A percentile compares a stretch with the other conserved stretches of the same genome.
phyloP scores from a whole-genome alignment of 1,140 invertebrate species.

The Diprion similis region DNA sequence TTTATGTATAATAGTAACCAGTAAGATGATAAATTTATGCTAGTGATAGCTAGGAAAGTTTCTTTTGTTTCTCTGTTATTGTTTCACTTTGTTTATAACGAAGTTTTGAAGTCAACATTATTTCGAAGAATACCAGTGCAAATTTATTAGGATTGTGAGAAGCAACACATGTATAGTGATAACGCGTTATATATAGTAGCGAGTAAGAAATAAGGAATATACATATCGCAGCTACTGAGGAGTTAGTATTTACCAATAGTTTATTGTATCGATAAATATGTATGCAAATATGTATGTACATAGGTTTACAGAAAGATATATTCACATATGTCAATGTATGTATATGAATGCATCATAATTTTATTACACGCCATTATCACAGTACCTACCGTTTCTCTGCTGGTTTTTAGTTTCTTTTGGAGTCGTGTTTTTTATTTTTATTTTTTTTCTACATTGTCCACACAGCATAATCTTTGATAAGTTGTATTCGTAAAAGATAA shows the following conservation, averaged over 20 bases:
- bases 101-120: not conserved
- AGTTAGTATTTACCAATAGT: slow-evolving; percentile 16
- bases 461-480: too few relatives aligned
- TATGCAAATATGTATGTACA: too few relatives aligned
- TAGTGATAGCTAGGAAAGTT: slow-evolving; percentile 44
- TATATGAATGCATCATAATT: too few relatives aligned
- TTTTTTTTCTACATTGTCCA: too few relatives aligned
- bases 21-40: slow-evolving; percentile 40
- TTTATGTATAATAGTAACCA: slow-evolving; percentile 38
- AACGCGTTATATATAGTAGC: not conserved
- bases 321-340: too few relatives aligned
- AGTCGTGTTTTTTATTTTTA: too few relatives aligned
- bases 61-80: slow-evolving; percentile 6
- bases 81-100: not conserved
- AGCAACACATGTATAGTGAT: slow-evolving; percentile 13
- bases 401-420: too few relatives aligned
- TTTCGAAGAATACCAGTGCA: slow-evolving; percentile 31
- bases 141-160: slow-evolving; percentile 12
- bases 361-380: too few relatives aligned
- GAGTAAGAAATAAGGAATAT: slow-evolving; percentile 15
- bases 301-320: too few relatives aligned
- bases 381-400: too few relatives aligned
- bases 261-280: not conserved
- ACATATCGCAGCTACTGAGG: slow-evolving; percentile 17
- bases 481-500: too few relatives aligned